These are phyloP conservation scores for Amaurobius ferox DNA, from an alignment of 2,888 invertebrate species.

Conservation along the genomic window DNA sequence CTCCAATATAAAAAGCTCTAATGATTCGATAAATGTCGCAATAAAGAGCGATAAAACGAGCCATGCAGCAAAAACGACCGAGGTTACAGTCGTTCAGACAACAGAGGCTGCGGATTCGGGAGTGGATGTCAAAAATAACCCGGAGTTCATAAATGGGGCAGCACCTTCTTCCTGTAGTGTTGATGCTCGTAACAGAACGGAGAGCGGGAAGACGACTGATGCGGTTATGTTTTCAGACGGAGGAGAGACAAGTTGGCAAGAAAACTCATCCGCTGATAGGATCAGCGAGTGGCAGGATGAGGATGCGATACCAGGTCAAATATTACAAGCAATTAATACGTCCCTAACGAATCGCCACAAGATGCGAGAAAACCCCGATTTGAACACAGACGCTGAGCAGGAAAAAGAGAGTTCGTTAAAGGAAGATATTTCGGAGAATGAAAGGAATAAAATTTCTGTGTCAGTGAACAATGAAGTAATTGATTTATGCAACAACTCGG, in stretches of 20 bases:
- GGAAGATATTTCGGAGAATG: not conserved
- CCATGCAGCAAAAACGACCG: slow-evolving; percentile 18
- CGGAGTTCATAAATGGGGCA: slow-evolving; percentile 29
- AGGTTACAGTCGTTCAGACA: slow-evolving; percentile 22
- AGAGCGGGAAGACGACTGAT: slow-evolving; percentile 7
- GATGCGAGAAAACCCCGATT: slow-evolving; percentile 15
- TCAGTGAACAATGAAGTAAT: not conserved
- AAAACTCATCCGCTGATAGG: slow-evolving; percentile 13
- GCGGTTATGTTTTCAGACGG: slow-evolving; percentile 54
- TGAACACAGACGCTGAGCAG: not conserved
- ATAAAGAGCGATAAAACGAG: slow-evolving; percentile 43
- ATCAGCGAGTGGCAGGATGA: slow-evolving; percentile 41
- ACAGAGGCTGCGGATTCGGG: slow-evolving; percentile 13
- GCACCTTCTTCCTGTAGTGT: slow-evolving; percentile 27
- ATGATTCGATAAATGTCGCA: slow-evolving; percentile 35
- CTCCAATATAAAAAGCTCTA: slow-evolving; percentile 1
- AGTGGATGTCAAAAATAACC: slow-evolving; percentile 51
- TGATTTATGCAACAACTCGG: not conserved
- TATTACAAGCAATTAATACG: slow-evolving; percentile 60
- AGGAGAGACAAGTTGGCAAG: slow-evolving; percentile 25
- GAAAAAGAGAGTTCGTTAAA: not conserved
- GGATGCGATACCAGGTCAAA: slow-evolving; percentile 38
- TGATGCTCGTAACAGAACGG: slow-evolving; percentile 3
- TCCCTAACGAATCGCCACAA: slow-evolving; percentile 58
- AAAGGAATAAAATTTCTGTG: not conserved